phyloP scores from a whole-genome alignment of 2,797 vertebrate genomes.

The Alca torda region DNA sequence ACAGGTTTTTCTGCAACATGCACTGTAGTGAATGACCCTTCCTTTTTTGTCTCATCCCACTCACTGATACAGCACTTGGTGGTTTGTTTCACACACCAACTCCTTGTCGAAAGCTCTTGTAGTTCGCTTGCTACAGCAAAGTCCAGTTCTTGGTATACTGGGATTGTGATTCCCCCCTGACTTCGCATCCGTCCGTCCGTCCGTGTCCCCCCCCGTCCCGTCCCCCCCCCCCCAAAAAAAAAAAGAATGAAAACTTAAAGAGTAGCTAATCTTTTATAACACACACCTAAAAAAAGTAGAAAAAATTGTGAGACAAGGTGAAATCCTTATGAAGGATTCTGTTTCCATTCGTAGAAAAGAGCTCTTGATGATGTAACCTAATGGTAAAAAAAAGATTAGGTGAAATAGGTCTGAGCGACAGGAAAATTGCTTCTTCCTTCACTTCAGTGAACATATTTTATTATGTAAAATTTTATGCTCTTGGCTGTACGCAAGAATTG shows the following conservation, averaged over 20 bases:
- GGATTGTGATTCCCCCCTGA: background rate
- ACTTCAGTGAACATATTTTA: background rate
- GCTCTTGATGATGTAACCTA: background rate
- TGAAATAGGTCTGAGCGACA: background rate
- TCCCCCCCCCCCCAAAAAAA: background rate
- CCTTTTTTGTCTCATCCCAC: background rate
- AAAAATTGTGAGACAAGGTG: background rate
- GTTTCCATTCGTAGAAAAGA: background rate
- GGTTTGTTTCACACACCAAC: background rate
- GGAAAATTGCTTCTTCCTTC: background rate
- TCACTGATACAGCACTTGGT: background rate
- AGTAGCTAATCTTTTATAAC: background rate
- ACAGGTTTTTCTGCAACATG: background rate
- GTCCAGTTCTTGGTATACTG: background rate
- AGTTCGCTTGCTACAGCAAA: background rate
- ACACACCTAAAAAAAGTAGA: background rate
- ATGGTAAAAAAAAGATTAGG: background rate
- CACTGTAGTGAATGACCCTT: background rate
- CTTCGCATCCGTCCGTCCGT: no score
- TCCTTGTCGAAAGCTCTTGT: background rate
- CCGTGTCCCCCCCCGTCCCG: no score
- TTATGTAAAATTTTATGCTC: background rate
- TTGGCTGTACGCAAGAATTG: background rate
- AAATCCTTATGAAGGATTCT: background rate
- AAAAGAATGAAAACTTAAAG: background rate